These are phyloP conservation scores for Acrocephalus scirpaceus DNA, from an alignment of 2,797 vertebrate species.

Conservation along the genomic window DNA sequence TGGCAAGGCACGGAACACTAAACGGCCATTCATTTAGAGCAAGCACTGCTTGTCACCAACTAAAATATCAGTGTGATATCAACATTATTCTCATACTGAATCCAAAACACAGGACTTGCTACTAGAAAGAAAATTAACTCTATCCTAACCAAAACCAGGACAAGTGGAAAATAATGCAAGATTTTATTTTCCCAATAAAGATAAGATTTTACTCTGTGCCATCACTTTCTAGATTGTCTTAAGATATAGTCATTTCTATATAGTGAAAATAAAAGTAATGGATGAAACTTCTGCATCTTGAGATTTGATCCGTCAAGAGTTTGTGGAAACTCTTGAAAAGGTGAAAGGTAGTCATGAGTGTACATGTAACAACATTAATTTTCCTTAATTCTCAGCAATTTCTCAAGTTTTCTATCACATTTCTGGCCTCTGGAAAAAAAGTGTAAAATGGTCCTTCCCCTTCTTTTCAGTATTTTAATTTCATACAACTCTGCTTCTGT, in stretches of 20 bases:
- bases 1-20: background rate
- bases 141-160: background rate
- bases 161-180: background rate
- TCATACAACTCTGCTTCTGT: background rate
- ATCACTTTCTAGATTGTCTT: background rate
- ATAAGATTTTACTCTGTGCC: background rate
- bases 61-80: background rate
- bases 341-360: background rate
- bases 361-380: background rate
- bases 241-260: background rate
- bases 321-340: background rate
- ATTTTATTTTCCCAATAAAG: background rate
- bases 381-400: background rate
- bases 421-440: background rate
- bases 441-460: background rate
- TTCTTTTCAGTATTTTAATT: background rate
- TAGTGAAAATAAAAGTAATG: background rate
- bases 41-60: background rate
- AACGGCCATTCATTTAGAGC: background rate
- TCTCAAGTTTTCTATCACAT: background rate
- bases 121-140: background rate
- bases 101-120: background rate
- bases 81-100: background rate
- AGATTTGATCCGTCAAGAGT: background rate
- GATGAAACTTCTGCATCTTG: background rate